Evolutionary conservation across 2,888 invertebrate species (phyloP).

Genomic region (Trichogramma evanescens): DNA sequence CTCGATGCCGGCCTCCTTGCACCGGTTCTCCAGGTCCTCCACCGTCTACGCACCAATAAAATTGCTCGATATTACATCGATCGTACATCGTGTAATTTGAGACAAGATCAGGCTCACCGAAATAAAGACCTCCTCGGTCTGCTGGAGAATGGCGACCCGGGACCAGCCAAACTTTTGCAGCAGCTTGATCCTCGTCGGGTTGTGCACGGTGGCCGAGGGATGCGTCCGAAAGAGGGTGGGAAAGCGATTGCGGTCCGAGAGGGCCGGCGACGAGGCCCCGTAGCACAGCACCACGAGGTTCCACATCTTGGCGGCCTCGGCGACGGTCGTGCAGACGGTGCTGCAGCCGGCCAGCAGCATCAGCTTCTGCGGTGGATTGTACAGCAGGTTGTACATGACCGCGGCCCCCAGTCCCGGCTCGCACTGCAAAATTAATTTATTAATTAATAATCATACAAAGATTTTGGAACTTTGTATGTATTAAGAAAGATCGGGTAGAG

Average conservation of each 20-base stretch:
- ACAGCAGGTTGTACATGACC: slow-evolving; percentile 96
- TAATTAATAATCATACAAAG: not conserved
- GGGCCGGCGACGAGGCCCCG: slow-evolving; percentile 95
- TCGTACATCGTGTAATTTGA: not conserved
- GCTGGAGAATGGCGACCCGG: slow-evolving; percentile 92
- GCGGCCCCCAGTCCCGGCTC: slow-evolving; percentile 97
- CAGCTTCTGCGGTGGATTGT: slow-evolving; percentile 89
- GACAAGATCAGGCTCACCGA: slow-evolving; percentile 57
- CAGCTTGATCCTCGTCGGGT: slow-evolving; percentile 91
- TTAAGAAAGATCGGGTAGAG: slow-evolving; percentile 33
- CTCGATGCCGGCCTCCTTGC: slow-evolving; percentile 86
- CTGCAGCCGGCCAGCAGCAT: slow-evolving; percentile 94
- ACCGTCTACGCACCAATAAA: no score
- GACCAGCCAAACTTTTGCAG: slow-evolving; percentile 98
- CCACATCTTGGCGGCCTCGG: slow-evolving; percentile 99
- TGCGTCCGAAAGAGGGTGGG: slow-evolving; percentile 98
- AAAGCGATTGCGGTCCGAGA: slow-evolving; percentile 93
- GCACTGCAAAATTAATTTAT: slow-evolving; percentile 64
- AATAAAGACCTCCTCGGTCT: slow-evolving; percentile 96
- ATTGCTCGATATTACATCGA: no score
- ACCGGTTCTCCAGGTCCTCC: slow-evolving; percentile 91
- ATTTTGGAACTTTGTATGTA: not conserved
- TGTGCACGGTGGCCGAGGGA: slow-evolving; percentile 98
- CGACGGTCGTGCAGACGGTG: slow-evolving; percentile 97
- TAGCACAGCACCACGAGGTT: slow-evolving; percentile 98